Percentiles rank a stretch among this genome's conserved stretches.
These are phyloP conservation scores for Calidris pugnax DNA, from an alignment of 2,113 vertebrate species.

Conservation along the genomic window DNA sequence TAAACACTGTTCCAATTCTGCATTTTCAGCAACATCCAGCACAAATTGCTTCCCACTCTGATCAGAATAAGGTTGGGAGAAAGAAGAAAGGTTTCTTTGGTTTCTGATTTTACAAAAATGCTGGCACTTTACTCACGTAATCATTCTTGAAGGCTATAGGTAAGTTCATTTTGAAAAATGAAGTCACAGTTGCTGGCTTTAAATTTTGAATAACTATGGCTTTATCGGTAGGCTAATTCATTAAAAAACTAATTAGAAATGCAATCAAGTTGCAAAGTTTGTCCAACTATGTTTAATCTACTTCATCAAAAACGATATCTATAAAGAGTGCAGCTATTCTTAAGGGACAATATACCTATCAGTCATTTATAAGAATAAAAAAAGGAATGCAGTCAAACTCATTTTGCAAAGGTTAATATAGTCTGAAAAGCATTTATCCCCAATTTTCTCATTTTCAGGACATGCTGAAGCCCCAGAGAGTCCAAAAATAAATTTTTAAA, in stretches of 20 bases:
- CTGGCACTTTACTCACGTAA: neutral
- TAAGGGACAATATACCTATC: slow-evolving; percentile 47
- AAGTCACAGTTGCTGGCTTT: neutral
- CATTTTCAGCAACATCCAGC: neutral
- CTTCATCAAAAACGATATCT: slow-evolving; percentile 44
- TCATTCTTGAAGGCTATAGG: neutral
- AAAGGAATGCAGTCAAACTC: slow-evolving; percentile 61
- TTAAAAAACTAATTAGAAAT: slow-evolving; percentile 65
- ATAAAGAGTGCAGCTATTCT: slow-evolving; percentile 39
- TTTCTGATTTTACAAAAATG: neutral
- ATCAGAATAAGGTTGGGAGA: neutral
- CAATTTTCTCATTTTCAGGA: slow-evolving; percentile 55
- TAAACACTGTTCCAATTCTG: neutral
- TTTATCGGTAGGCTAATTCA: slow-evolving; percentile 30
- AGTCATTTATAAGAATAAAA: slow-evolving; percentile 42
- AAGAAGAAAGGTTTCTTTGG: neutral
- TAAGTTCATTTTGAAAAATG: slow-evolving; percentile 13
- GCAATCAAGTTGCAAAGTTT: slow-evolving; percentile 61
- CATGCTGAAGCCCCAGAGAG: slow-evolving; percentile 50
- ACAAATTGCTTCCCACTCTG: neutral
- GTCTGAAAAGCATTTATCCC: slow-evolving; percentile 63
- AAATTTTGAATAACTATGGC: neutral
- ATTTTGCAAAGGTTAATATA: slow-evolving; percentile 72
- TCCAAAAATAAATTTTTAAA: slow-evolving; percentile 8
- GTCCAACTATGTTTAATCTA: slow-evolving; percentile 51